These are phyloP conservation scores for Calcarius lapponicus DNA, from an alignment of 2,797 vertebrate species.

Conservation along the genomic window DNA sequence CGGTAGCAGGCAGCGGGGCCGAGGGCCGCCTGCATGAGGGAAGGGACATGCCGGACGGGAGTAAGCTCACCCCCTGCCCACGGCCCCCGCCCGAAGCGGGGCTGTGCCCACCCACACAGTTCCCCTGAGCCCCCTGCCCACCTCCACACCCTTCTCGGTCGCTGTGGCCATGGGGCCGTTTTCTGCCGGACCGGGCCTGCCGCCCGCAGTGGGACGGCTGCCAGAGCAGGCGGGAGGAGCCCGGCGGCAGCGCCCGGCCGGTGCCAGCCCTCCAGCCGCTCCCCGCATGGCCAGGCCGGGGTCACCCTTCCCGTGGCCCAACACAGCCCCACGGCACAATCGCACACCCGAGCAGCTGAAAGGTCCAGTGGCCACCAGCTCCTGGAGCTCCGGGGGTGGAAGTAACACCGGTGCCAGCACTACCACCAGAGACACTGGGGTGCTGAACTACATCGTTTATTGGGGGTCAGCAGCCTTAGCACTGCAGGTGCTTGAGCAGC, in stretches of 20 bases:
- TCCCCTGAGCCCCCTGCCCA: background rate
- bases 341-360: fast-evolving
- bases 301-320: fast-evolving
- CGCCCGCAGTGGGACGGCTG: background rate
- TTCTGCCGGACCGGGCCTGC: fast-evolving
- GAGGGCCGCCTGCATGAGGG: background rate
- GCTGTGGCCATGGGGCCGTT: background rate
- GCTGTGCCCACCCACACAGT: background rate
- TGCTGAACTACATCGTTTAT: background rate
- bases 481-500: constrained; percentile 84
- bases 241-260: fast-evolving
- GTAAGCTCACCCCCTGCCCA: fast-evolving
- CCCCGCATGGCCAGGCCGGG: fast-evolving
- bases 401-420: fast-evolving
- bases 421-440: background rate
- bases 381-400: fast-evolving
- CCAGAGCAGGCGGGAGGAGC: background rate
- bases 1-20: background rate
- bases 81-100: background rate
- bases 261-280: background rate
- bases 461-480: constrained; percentile 29
- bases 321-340: fast-evolving
- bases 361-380: fast-evolving
- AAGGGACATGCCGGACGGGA: fast-evolving
- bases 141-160: fast-evolving